These are phyloP conservation scores for Lycocerus yunnanus DNA, from an alignment of 2,888 invertebrate genomes.

Conservation along the genomic window DNA sequence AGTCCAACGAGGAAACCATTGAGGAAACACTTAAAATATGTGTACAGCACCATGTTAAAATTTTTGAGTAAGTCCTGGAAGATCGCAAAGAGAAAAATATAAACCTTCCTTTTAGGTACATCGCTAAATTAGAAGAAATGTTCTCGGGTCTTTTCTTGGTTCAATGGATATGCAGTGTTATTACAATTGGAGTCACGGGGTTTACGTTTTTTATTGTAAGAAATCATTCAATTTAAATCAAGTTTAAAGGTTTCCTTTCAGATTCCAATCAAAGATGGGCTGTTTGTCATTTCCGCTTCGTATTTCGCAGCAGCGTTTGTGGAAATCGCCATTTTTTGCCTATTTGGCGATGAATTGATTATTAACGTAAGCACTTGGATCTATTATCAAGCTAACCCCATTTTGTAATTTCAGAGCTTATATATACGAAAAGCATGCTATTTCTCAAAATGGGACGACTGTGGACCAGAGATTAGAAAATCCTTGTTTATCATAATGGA, in stretches of 20 bases:
- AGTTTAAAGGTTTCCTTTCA: background rate
- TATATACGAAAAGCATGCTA: background rate
- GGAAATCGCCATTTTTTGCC: background rate
- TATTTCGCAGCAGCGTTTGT: slow-evolving; percentile 3
- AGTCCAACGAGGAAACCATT: background rate
- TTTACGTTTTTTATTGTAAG: slow-evolving; percentile 4
- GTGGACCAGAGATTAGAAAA: background rate
- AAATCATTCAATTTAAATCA: background rate
- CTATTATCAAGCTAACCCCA: background rate
- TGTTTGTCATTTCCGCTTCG: background rate
- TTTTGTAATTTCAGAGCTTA: background rate
- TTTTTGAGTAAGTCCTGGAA: background rate
- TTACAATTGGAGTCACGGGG: background rate
- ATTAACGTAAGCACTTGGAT: background rate
- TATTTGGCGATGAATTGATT: background rate
- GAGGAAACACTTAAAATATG: background rate
- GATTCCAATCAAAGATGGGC: background rate
- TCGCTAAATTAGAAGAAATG: background rate
- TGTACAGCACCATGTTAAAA: background rate
- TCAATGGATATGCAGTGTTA: background rate
- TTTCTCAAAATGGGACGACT: background rate
- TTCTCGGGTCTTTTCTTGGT: background rate
- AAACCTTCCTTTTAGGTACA: background rate
- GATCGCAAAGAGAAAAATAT: background rate
- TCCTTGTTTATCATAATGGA: background rate